Evolutionary conservation across 2,797 vertebrate genomes (phyloP).

Genomic region (Eidolon dupreanum): DNA sequence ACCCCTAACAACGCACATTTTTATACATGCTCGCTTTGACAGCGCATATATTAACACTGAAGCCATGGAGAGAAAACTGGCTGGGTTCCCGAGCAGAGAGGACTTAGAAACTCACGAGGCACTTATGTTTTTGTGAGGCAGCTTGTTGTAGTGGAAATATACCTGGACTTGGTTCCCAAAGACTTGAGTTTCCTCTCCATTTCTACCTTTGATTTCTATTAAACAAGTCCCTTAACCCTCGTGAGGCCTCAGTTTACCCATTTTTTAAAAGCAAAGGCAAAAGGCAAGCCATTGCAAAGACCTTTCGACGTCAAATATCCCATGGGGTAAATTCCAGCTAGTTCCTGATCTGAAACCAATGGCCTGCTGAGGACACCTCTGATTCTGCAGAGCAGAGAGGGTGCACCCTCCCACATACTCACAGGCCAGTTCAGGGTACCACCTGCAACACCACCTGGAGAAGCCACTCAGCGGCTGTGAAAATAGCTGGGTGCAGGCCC

Average conservation of each 20-base stretch:
- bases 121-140: not conserved
- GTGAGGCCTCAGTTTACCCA: not conserved
- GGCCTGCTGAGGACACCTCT: not conserved
- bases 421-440: not conserved
- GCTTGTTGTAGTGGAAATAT: not conserved
- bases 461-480: not conserved
- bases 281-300: not conserved
- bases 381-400: not conserved
- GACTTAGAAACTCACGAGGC: not conserved
- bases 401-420: accelerated
- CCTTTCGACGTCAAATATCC: not conserved
- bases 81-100: not conserved
- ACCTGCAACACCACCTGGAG: not conserved
- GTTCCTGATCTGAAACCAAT: not conserved
- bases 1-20: not conserved
- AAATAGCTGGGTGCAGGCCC: no score
- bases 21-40: conserved; percentile 7
- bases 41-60: conserved; percentile 37
- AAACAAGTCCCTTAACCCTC: not conserved
- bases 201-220: not conserved
- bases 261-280: not conserved
- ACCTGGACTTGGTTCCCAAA: not conserved
- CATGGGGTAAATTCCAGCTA: not conserved
- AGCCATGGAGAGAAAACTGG: not conserved
- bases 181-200: not conserved